Base-by-base conservation (phyloP, 2,113 vertebrate species). In the Cyprinodon variegatus region DNA sequence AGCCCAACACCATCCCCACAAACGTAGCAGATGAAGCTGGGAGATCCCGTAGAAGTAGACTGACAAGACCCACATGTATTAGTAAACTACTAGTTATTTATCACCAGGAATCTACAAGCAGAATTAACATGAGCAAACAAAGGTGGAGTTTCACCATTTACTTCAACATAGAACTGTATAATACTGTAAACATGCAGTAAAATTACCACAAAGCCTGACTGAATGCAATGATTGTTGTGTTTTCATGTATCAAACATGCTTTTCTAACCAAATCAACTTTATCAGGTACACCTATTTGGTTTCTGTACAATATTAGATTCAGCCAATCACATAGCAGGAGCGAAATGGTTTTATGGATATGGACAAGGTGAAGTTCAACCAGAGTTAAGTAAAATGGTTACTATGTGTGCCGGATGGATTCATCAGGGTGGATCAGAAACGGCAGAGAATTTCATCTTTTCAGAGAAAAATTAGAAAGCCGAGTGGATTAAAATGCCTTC, bases 1-100 rank as follows among this genome's bases (percentile, higher is more conserved):
- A 93, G 92, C 90, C 75, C 94, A 93, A 92, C 92, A 96, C 95
- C 94, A 94, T 95, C 81, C 93, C 93, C 68, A 70, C 48, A 43
- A 15, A 45, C 69, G 61, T 36, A 90, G 39, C n/a, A 22, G 15
- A 45, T 73, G 17, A 11, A 29, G 68, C 39, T 93, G 68, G 15
- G 94, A 15, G 29, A 61, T 5, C 36, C 22, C 29, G 10, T 29
- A 61, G 29, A 57, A 57, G 8, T 57, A 57, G 8, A n/a, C 13
- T 13, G 12, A 38, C 61, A 3, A 37, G 61, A 20, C 17, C 50
- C 14, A 20, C 50, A 57, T 9, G 6, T n/a, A 57, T 57, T 57
- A 57, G 50, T 57, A 20, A 20, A 20, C 14, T 20, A 57, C 13
- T 11, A 2, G 61, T 37, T 61, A 61, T 13, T 7, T 37, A 45